A percentile compares a stretch with the other conserved stretches of the same genome.
Conservation (phyloP, 1,140 invertebrate species). For the Cryptotermes secundus region DNA sequence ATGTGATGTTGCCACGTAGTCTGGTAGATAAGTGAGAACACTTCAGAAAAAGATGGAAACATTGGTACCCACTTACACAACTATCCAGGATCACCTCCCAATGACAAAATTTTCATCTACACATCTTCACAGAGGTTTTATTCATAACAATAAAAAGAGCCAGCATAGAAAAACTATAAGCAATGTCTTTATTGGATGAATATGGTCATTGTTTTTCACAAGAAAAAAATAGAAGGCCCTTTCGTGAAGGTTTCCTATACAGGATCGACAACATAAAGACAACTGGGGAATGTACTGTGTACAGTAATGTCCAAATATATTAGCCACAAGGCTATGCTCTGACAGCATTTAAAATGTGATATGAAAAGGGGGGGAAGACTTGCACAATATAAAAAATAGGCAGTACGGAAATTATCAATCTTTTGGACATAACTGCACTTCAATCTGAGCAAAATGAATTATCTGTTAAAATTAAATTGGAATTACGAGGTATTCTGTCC, state of each 20-base stretch:
- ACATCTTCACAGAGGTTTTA: no score
- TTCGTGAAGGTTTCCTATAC: neutral
- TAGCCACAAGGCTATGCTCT: neutral
- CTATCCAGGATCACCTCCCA: no score
- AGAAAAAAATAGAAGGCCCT: neutral
- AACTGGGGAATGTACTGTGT: neutral
- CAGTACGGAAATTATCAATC: neutral
- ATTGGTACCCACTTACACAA: no score
- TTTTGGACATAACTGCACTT: neutral
- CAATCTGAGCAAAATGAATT: neutral
- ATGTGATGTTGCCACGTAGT: no score
- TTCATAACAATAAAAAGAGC: neutral
- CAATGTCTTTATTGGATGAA: slow-evolving; percentile 5
- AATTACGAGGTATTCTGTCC: neutral
- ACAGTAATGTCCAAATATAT: neutral
- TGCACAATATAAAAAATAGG: neutral
- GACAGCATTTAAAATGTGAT: neutral
- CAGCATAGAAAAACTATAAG: neutral
- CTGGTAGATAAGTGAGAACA: no score
- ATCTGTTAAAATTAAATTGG: neutral
- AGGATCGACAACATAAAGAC: neutral
- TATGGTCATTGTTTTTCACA: neutral
- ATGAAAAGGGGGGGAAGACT: neutral
- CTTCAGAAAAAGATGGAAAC: no score
- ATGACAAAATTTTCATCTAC: no score